A percentile compares a stretch with the other conserved stretches of the same genome.
These are phyloP conservation scores for Strongylocentrotus purpuratus DNA, from an alignment of 35 echinoderm and acorn worm species.

Conservation along the genomic window DNA sequence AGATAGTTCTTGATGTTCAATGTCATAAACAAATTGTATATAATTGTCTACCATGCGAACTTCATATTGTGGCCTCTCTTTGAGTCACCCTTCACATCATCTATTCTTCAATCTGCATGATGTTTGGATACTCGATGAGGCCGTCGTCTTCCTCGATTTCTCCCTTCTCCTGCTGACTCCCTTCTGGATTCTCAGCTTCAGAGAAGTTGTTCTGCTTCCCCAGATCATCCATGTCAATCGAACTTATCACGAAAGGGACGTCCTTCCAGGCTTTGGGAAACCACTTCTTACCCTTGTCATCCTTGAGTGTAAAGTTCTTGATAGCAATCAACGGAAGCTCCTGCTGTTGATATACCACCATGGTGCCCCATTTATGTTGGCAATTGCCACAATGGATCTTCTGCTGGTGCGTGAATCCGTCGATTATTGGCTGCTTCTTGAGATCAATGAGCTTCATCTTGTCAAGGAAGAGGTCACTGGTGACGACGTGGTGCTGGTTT, in stretches of 20 bases:
- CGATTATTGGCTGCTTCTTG: conserved; percentile 3
- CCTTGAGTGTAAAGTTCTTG: conserved; percentile 42
- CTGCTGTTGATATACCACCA: conserved; percentile 33
- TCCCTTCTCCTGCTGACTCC: not conserved
- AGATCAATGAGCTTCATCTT: not conserved
- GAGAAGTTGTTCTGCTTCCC: not conserved
- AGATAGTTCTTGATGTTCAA: no score
- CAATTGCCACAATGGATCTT: conserved; percentile 51
- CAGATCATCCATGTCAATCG: conserved; percentile 17
- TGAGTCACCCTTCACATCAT: not conserved
- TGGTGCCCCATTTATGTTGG: conserved; percentile 47
- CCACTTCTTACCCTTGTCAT: not conserved
- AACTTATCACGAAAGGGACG: conserved; percentile 20
- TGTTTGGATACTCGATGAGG: not conserved
- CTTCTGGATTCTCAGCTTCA: not conserved
- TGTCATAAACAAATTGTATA: no score
- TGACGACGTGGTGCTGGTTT: conserved; percentile 57
- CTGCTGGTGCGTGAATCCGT: conserved; percentile 6
- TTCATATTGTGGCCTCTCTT: not conserved
- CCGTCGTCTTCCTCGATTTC: not conserved
- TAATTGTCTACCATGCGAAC: not conserved
- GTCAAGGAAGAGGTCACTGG: not conserved
- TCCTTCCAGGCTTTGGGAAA: conserved; percentile 49
- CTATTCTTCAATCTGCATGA: not conserved
- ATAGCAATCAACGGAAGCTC: conserved; percentile 24